Percentiles rank a stretch among this genome's conserved stretches.
Conservation (phyloP, 2,797 vertebrate genomes). For the Calcarius lapponicus region DNA sequence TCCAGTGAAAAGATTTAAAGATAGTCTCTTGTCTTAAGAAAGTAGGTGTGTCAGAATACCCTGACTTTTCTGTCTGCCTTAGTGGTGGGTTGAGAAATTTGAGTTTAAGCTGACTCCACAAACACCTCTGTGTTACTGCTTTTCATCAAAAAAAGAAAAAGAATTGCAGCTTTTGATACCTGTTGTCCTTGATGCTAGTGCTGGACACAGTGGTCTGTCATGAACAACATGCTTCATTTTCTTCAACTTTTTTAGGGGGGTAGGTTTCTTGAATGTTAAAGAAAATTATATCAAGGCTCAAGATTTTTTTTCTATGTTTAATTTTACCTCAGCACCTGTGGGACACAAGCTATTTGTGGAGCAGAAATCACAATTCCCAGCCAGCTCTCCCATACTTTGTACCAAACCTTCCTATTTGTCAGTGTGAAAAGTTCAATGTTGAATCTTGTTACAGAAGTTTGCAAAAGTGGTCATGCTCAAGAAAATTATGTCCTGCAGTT, state of each 20-base stretch:
- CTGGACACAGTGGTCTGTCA: background rate
- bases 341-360: background rate
- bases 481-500: slow-evolving; percentile 1
- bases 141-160: slow-evolving; percentile 49
- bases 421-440: background rate
- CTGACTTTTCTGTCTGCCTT: slow-evolving; percentile 42
- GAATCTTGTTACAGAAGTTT: background rate
- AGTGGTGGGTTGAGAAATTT: slow-evolving; percentile 44
- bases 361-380: background rate
- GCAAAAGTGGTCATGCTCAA: background rate
- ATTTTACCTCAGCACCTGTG: slow-evolving; percentile 2
- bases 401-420: background rate
- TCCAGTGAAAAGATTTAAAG: slow-evolving; percentile 59
- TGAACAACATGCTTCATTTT: background rate
- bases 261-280: background rate
- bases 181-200: background rate
- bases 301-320: background rate
- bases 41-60: slow-evolving; percentile 7
- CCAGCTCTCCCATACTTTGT: background rate
- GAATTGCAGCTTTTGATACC: background rate
- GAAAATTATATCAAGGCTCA: background rate
- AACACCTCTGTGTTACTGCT: slow-evolving; percentile 31
- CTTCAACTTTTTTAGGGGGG: background rate
- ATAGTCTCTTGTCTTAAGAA: slow-evolving; percentile 43
- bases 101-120: slow-evolving; percentile 31